Percentiles rank a stretch among this genome's conserved stretches.
Evolutionary conservation across 1,140 invertebrate genomes (phyloP).

Genomic region (Harpegnathos saltator): DNA sequence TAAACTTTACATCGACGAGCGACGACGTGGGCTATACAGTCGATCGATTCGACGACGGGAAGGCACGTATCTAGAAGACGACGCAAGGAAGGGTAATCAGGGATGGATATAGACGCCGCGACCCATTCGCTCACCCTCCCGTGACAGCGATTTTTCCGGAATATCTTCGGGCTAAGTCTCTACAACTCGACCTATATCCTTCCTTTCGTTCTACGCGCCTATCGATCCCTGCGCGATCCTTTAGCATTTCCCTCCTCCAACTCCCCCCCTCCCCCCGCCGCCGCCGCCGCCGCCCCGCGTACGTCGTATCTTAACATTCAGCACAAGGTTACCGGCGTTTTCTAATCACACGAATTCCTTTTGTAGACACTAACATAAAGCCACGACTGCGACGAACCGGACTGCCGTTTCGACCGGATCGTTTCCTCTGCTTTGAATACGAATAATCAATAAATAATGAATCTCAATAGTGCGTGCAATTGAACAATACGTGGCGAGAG

Average conservation of each 20-base stretch:
- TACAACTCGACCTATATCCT: conserved; percentile 47
- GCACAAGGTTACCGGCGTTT: no score
- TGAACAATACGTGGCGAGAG: no score
- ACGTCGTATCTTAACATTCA: no score
- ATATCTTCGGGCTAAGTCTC: conserved; percentile 42
- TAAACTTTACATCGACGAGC: conserved; percentile 19
- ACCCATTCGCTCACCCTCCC: conserved; percentile 37
- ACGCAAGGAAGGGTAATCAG: conserved; percentile 41
- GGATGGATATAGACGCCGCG: conserved; percentile 43
- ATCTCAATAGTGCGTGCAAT: no score
- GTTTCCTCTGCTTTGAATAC: no score
- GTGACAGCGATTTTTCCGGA: conserved; percentile 47
- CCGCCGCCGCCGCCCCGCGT: no score
- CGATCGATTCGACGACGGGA: conserved; percentile 41
- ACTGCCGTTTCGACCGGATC: no score
- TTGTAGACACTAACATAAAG: no score
- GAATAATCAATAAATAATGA: no score
- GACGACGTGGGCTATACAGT: conserved; percentile 19
- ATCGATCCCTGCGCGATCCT: conserved; percentile 33
- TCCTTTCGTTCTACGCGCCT: conserved; percentile 31
- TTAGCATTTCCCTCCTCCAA: conserved; percentile 11
- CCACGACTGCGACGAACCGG: no score
- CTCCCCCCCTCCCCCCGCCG: no score
- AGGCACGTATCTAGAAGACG: conserved; percentile 28
- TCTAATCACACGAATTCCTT: no score